These are phyloP conservation scores for Elymnias hypermnestra DNA, from an alignment of 1,140 invertebrate genomes.

Conservation along the genomic window DNA sequence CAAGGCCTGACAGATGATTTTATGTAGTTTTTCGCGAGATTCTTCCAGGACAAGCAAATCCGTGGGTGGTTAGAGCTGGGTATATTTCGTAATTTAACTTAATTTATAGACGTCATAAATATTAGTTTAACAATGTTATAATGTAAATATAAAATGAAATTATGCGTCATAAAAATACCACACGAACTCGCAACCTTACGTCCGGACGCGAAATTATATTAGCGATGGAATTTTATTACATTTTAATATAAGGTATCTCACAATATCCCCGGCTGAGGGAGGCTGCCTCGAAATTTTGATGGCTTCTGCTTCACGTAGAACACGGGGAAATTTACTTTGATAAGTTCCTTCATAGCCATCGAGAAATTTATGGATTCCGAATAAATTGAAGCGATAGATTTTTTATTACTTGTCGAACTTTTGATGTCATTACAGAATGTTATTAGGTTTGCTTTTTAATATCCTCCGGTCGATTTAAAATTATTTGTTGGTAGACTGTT, in stretches of 20 bases:
- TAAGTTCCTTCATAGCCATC: slow-evolving; percentile 38
- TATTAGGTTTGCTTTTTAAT: slow-evolving; percentile 24
- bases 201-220: slow-evolving; percentile 54
- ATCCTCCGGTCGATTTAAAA: neutral
- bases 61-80: no score
- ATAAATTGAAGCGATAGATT: slow-evolving; percentile 33
- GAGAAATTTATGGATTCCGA: slow-evolving; percentile 39
- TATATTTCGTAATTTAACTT: no score
- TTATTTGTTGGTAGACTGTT: no score
- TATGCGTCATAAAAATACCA: slow-evolving; percentile 18
- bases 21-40: no score
- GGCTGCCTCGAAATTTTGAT: slow-evolving; percentile 53
- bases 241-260: slow-evolving; percentile 68
- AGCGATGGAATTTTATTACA: slow-evolving; percentile 65
- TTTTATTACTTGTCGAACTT: slow-evolving; percentile 31
- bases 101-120: slow-evolving; percentile 3
- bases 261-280: slow-evolving; percentile 42
- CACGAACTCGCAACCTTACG: slow-evolving; percentile 29
- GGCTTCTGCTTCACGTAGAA: slow-evolving; percentile 40
- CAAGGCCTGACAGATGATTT: no score
- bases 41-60: no score
- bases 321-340: slow-evolving; percentile 39
- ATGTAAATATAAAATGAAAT: slow-evolving; percentile 13
- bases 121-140: slow-evolving; percentile 14
- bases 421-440: slow-evolving; percentile 26